Percentiles rank a stretch among this genome's conserved stretches.
Conservation (phyloP, 1,140 invertebrate genomes). For the Phymastichus coffea region DNA sequence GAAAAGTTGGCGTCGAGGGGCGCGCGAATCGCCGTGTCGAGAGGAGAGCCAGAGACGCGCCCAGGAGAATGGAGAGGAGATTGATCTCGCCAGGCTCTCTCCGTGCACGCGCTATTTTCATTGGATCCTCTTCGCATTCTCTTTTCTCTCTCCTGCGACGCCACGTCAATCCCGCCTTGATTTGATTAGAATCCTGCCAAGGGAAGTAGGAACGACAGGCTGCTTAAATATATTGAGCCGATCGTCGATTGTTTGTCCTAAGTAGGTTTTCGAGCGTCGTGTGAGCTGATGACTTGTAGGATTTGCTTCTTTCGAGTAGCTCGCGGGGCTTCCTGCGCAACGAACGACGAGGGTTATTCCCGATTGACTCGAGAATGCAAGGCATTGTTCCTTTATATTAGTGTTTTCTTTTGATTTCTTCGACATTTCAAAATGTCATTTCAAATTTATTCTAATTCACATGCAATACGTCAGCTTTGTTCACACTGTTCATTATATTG, state of each 20-base stretch:
- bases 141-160: too few species aligned
- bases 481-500: too few species aligned
- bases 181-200: conserved; percentile 18
- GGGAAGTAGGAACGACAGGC: not conserved
- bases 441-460: too few species aligned
- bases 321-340: too few species aligned
- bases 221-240: not conserved
- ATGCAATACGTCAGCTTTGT: too few species aligned
- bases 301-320: too few species aligned
- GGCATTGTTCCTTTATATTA: too few species aligned
- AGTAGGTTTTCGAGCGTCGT: conserved; percentile 1
- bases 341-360: not conserved
- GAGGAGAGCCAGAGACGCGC: conserved; percentile 24
- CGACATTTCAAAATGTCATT: too few species aligned
- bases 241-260: not conserved
- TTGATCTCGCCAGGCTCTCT: not conserved
- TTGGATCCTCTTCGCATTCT: conserved; percentile 39
- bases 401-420: too few species aligned
- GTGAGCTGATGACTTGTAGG: conserved; percentile 7
- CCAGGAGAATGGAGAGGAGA: conserved; percentile 17
- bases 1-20: conserved; percentile 28
- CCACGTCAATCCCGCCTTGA: conserved; percentile 18
- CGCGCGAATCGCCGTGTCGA: conserved; percentile 34
- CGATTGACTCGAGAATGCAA: too few species aligned
- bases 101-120: too few species aligned